These are phyloP conservation scores for Phalanger gymnotis DNA, from an alignment of 2,797 vertebrate species.

Conservation along the genomic window DNA sequence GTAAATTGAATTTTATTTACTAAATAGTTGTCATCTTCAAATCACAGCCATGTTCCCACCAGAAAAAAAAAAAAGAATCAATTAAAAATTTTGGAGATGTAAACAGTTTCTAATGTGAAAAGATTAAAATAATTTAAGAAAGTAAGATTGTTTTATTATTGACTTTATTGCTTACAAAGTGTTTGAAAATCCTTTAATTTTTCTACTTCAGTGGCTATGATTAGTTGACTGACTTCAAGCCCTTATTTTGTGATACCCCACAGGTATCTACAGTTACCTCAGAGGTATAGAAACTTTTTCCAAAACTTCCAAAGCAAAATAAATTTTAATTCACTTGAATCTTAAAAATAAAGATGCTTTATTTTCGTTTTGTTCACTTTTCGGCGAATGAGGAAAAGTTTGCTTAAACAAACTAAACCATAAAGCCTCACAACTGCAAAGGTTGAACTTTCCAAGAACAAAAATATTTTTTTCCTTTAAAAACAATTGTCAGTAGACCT, in stretches of 20 bases:
- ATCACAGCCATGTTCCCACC: not conserved
- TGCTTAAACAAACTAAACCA: not conserved
- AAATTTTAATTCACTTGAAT: constrained; percentile 36
- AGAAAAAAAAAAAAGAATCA: not conserved
- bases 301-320: not conserved
- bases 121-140: not conserved
- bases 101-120: not conserved
- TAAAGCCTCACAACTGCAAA: not conserved
- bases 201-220: not conserved
- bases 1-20: constrained; percentile 6
- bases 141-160: not conserved
- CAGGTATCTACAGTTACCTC: constrained; percentile 22
- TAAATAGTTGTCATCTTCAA: constrained; percentile 5
- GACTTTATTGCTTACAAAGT: constrained; percentile 11
- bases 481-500: not conserved
- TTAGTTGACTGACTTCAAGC: not conserved
- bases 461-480: constrained; percentile 24
- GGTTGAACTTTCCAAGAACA: constrained; percentile 11
- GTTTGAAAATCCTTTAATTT: not conserved
- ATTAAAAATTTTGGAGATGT: not conserved
- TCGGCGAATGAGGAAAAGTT: not conserved
- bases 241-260: constrained; percentile 10
- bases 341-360: not conserved
- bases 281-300: not conserved
- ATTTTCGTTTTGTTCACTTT: not conserved